These are phyloP conservation scores for Arnoldichthys spilopterus DNA, from an alignment of 2,797 vertebrate species.

Conservation along the genomic window DNA sequence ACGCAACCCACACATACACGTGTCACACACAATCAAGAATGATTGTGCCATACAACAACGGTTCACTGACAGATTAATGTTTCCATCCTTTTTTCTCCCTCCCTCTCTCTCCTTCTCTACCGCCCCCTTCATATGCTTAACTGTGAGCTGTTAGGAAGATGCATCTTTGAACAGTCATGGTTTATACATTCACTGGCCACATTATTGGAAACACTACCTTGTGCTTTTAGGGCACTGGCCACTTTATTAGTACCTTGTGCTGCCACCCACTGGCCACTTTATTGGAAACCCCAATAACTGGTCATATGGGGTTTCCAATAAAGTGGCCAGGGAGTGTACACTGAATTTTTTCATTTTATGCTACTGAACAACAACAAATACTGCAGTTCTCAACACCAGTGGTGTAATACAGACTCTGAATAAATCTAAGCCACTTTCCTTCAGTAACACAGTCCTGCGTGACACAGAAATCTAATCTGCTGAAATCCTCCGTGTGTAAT, in stretches of 20 bases:
- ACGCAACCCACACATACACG: conserved; percentile 23
- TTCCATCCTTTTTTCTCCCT: conserved; percentile 18
- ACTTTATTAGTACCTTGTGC: neutral
- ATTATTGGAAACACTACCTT: neutral
- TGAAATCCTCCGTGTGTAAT: neutral
- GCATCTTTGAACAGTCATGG: too few species aligned
- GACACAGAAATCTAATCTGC: too few species aligned
- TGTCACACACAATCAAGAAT: conserved; percentile 34
- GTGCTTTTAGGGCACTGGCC: neutral
- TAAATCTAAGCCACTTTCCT: neutral
- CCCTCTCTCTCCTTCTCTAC: neutral
- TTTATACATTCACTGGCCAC: neutral
- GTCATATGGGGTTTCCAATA: too few species aligned
- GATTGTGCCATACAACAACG: conserved; percentile 51
- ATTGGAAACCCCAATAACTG: too few species aligned
- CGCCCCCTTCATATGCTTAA: too few species aligned
- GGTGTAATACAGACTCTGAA: neutral
- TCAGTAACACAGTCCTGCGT: neutral
- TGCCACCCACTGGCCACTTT: neutral
- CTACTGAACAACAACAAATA: too few species aligned
- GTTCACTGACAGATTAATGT: conserved; percentile 54
- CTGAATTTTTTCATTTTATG: too few species aligned
- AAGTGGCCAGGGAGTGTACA: too few species aligned
- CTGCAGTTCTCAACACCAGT: neutral
- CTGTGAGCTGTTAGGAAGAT: too few species aligned